phyloP scores from a whole-genome alignment of 2,888 invertebrate genomes.

The Xanthorhoe designata region DNA sequence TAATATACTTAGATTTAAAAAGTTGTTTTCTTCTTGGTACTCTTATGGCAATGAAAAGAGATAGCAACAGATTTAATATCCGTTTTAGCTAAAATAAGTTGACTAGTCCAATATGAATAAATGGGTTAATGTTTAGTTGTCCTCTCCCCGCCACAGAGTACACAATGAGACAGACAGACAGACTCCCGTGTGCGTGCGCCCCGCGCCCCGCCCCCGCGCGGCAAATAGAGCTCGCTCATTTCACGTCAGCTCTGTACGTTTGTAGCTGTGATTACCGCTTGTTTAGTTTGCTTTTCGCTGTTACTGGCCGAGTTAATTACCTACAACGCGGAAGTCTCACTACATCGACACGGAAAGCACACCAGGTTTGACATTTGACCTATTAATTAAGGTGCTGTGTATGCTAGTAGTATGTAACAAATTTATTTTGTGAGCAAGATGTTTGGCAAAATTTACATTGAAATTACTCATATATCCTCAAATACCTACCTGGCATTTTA shows the following conservation, averaged over 20 bases:
- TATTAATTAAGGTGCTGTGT: not conserved
- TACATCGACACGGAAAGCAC: conserved; percentile 1
- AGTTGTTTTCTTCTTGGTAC: too few relatives aligned
- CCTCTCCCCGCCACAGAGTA: conserved; percentile 1
- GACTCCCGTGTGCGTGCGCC: conserved; percentile 5
- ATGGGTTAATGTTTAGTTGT: conserved; percentile 8
- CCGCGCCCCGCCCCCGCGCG: not conserved
- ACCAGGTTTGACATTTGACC: not conserved
- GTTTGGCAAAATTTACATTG: too few relatives aligned
- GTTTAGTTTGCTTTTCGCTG: conserved; percentile 1
- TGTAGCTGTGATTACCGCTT: conserved; percentile 9
- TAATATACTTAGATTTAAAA: too few relatives aligned
- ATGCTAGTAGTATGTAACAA: not conserved
- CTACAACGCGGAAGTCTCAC: not conserved
- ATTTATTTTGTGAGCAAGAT: not conserved
- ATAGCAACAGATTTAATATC: too few relatives aligned
- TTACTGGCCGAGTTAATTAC: conserved; percentile 5
- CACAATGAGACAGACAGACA: not conserved
- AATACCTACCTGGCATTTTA: too few relatives aligned
- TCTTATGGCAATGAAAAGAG: too few relatives aligned
- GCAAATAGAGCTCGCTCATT: conserved; percentile 13
- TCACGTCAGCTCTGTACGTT: conserved; percentile 7
- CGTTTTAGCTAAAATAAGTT: too few relatives aligned
- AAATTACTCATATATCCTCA: too few relatives aligned
- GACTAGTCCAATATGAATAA: too few relatives aligned